phyloP scores from a whole-genome alignment of 1,140 invertebrate genomes.

The Sogatella furcifera region DNA sequence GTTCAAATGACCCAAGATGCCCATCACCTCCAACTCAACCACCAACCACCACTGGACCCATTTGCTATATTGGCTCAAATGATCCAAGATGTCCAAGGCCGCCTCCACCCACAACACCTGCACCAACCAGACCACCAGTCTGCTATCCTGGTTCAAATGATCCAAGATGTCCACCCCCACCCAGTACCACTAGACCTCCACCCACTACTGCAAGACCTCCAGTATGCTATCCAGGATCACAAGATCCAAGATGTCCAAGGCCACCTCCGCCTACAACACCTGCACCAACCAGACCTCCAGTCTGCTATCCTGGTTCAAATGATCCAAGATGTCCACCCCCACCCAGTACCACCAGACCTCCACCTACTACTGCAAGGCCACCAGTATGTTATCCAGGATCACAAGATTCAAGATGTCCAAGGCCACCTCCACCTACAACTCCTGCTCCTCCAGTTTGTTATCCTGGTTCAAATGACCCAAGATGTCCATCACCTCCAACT shows the following conservation, averaged over 20 bases:
- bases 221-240: constrained; percentile 22
- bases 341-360: constrained; percentile 22
- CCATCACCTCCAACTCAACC: constrained; percentile 15
- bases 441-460: constrained; percentile 20
- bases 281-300: constrained; percentile 19
- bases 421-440: constrained; percentile 19
- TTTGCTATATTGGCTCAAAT: constrained; percentile 24
- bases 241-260: constrained; percentile 29
- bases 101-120: no score
- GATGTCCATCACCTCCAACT: constrained; percentile 22
- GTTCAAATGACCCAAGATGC: constrained; percentile 27
- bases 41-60: constrained; percentile 9
- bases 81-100: constrained; percentile 31
- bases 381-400: constrained; percentile 23
- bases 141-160: constrained; percentile 31
- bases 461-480: constrained; percentile 23
- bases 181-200: background rate
- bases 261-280: constrained; percentile 18
- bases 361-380: constrained; percentile 14
- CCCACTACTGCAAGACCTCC: constrained; percentile 17
- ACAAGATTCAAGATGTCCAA: constrained; percentile 28
- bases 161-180: constrained; percentile 31
- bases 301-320: constrained; percentile 29
- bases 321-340: constrained; percentile 31
- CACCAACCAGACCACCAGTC: constrained; percentile 20